Evolutionary conservation across 2,113 vertebrate genomes (phyloP).

Genomic region (Pandion haliaetus): DNA sequence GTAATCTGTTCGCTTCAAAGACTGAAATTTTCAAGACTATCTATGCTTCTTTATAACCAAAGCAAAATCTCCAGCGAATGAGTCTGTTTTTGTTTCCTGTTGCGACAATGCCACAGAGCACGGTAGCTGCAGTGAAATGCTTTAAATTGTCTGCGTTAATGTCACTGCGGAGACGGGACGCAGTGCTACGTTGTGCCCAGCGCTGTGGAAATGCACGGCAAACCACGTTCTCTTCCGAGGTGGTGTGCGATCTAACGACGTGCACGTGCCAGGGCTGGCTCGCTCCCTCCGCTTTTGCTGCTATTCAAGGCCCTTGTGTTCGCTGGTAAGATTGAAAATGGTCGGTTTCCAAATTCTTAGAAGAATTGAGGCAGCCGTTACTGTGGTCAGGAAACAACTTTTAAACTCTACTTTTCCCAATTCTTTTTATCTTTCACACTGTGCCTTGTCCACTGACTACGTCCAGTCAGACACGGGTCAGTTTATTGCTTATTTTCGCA

Average conservation of each 20-base stretch:
- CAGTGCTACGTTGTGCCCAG: accelerated
- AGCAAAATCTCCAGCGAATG: not conserved
- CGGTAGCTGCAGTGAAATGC: not conserved
- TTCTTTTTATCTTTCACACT: not conserved
- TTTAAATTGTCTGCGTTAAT: not conserved
- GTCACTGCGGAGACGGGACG: not conserved
- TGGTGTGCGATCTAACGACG: accelerated
- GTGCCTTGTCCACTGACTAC: not conserved
- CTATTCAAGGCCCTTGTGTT: not conserved
- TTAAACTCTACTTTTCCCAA: not conserved
- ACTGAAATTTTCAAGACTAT: not conserved
- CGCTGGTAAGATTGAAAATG: not conserved
- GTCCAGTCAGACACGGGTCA: not conserved
- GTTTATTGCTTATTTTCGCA: no score
- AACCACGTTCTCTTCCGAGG: no score
- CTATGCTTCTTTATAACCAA: not conserved
- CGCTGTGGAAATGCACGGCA: accelerated
- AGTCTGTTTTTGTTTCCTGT: not conserved
- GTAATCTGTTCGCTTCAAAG: slow-evolving; percentile 16
- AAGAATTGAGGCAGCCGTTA: not conserved
- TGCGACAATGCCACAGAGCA: not conserved
- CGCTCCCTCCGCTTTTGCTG: no score
- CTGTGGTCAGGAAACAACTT: not conserved
- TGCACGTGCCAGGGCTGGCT: accelerated
- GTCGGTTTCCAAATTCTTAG: not conserved